Percentiles rank a stretch among this genome's conserved stretches.
Conservation (phyloP, 2,797 vertebrate genomes). For the Xiphorhynchus erythropygius region DNA sequence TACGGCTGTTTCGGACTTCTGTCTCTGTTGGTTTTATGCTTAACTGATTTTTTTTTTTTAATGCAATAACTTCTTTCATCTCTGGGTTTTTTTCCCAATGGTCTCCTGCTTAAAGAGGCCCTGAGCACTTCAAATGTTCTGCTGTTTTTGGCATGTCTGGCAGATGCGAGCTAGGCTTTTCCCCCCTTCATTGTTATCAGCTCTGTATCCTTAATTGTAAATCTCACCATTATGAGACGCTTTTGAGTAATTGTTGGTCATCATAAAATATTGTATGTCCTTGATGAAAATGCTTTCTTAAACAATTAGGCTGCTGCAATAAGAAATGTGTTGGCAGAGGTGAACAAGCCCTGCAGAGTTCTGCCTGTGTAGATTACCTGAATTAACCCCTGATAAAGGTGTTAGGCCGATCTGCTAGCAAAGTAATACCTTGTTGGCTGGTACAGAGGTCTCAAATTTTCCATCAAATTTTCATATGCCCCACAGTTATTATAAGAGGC, state of each 20-base stretch:
- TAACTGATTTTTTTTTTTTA: neutral
- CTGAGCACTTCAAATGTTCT: neutral
- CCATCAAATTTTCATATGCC: neutral
- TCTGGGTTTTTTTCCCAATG: neutral
- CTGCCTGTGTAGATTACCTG: slow-evolving; percentile 1
- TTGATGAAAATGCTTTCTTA: neutral
- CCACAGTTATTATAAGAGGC: neutral
- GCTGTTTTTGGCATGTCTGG: neutral
- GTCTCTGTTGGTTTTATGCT: neutral
- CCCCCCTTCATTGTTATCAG: neutral
- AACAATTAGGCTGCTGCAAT: neutral
- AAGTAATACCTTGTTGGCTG: neutral
- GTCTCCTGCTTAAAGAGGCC: neutral
- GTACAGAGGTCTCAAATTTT: neutral
- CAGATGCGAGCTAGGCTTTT: neutral
- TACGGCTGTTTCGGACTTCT: neutral
- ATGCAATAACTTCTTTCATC: neutral
- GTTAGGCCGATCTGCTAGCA: neutral
- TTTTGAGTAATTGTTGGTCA: neutral
- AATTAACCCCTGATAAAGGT: neutral
- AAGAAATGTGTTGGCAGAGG: neutral
- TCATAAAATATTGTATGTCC: neutral
- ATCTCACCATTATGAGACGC: neutral
- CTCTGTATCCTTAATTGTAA: neutral
- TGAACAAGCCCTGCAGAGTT: neutral